Evolutionary conservation across 2,113 vertebrate species (phyloP), one percentile per base, ranked within the genome.

Genomic region (Pionites leucogaster): DNA sequence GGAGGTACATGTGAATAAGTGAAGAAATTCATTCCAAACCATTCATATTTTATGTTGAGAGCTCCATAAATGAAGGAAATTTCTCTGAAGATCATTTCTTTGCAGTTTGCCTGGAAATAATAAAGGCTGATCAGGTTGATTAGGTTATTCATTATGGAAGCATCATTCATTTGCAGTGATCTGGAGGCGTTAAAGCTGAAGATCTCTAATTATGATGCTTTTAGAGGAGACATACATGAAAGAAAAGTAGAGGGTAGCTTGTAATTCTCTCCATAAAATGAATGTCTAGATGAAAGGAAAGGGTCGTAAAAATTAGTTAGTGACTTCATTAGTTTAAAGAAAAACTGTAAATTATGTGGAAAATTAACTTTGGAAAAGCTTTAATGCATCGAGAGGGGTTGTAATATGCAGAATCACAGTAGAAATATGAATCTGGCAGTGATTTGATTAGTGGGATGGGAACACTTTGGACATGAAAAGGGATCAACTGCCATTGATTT

Each of bases 181-280:
- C 77, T 42, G 96, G 88, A 87, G 93, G 92, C 17, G 78, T 78
- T 31, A 25, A 20, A 82, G 69, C 69, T 89, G 90, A 76, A 5
- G 53, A 53, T 71, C 52, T 1, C 64, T 96, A 95, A 95, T 94
- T 89, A 88, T 23, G 57, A n/a, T 59, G 94, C 52, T 87, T 69
- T 80, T 41, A 68, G 94, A 82, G 70, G 86, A 88, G 96, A 79
- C 15, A 17, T 2, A 15, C 35, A 31, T 74, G 47, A 57, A 50
- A n/a, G 71, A 47, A 52, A 88, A 94, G 57, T 47, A 49, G 69
- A 53, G 84, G 62, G n/a, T 69, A 60, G 52, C 50, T 94, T 91
- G 93, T 80, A 68, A 89, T 84, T 92, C 28, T 82, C 42, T 86
- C 25, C 5, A 4, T 79, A 81, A 81, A 82, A 50, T n/a, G 10